Evolutionary conservation across 2,113 vertebrate species (phyloP).

Genomic region (Sebastes schlegelii): DNA sequence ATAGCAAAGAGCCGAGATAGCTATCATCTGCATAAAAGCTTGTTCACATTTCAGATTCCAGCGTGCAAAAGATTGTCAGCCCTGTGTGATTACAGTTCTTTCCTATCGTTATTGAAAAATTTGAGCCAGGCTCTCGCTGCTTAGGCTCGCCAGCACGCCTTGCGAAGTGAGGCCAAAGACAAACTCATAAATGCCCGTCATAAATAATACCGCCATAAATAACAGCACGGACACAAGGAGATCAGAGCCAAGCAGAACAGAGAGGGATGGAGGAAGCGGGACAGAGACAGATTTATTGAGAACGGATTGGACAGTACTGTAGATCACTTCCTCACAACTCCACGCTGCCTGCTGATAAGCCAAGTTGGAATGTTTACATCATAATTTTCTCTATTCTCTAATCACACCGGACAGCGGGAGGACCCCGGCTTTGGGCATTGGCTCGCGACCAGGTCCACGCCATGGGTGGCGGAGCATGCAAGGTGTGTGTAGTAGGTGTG

Average conservation of each 20-base stretch:
- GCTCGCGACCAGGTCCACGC: constrained; percentile 39
- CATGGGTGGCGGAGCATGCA: constrained; percentile 48
- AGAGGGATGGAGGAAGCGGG: constrained; percentile 35
- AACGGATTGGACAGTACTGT: constrained; percentile 43
- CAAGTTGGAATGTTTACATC: constrained; percentile 35
- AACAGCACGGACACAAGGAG: constrained; percentile 43
- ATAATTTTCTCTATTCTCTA: constrained; percentile 53
- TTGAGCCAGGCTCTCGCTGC: constrained; percentile 4
- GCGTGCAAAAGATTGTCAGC: constrained; percentile 27
- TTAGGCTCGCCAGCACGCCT: constrained; percentile 30
- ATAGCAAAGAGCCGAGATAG: neutral
- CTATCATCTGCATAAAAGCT: constrained; percentile 12
- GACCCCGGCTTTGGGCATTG: constrained; percentile 39
- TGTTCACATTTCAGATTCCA: constrained; percentile 10
- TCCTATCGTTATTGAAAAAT: constrained; percentile 43
- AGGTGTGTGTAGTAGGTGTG: constrained; percentile 57
- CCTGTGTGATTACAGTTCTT: constrained; percentile 33
- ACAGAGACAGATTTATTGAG: constrained; percentile 70
- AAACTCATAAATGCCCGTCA: constrained; percentile 69
- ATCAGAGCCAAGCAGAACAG: constrained; percentile 57
- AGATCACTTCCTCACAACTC: constrained; percentile 59
- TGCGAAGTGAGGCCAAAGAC: constrained; percentile 57
- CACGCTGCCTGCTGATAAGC: constrained; percentile 57
- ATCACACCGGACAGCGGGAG: constrained; percentile 50
- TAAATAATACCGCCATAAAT: constrained; percentile 70